These are phyloP conservation scores for Dryas iulia DNA, from an alignment of 1,140 invertebrate species.

Conservation along the genomic window DNA sequence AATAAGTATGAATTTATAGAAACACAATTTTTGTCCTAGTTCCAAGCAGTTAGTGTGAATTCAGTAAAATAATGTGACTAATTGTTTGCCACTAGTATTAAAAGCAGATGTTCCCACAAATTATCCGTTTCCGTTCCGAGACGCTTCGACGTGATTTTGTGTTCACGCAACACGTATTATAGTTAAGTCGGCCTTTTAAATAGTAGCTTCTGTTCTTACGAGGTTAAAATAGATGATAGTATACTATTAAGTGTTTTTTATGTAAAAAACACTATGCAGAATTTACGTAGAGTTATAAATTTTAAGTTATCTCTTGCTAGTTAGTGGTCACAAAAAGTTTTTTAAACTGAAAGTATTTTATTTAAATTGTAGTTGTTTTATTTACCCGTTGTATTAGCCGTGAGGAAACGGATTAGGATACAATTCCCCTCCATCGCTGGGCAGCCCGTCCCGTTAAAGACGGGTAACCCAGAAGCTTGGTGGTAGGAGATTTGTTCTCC, in stretches of 20 bases:
- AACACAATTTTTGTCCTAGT: neutral
- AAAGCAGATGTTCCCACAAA: conserved; percentile 24
- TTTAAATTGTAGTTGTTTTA: too few relatives aligned
- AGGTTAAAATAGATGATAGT: neutral
- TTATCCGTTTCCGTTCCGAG: conserved; percentile 8
- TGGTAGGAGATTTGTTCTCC: too few relatives aligned
- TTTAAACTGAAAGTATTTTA: too few relatives aligned
- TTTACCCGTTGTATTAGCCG: too few relatives aligned
- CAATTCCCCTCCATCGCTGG: too few relatives aligned
- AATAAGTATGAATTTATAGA: too few relatives aligned
- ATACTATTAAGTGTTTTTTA: neutral
- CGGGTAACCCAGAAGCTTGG: too few relatives aligned
- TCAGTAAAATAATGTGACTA: conserved; percentile 16
- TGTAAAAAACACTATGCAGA: neutral
- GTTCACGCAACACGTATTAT: neutral
- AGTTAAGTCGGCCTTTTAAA: neutral
- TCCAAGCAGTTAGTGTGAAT: neutral
- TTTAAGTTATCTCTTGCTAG: too few relatives aligned
- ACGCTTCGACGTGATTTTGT: neutral
- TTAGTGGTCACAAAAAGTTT: too few relatives aligned
- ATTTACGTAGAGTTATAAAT: neutral
- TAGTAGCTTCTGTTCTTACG: neutral
- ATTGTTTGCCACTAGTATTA: conserved; percentile 19
- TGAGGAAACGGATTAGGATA: too few relatives aligned
- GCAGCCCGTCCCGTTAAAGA: too few relatives aligned